These are phyloP conservation scores for Palythoa heliodiscus DNA, from an alignment of 92 coral and sea anemone species.

Conservation along the genomic window DNA sequence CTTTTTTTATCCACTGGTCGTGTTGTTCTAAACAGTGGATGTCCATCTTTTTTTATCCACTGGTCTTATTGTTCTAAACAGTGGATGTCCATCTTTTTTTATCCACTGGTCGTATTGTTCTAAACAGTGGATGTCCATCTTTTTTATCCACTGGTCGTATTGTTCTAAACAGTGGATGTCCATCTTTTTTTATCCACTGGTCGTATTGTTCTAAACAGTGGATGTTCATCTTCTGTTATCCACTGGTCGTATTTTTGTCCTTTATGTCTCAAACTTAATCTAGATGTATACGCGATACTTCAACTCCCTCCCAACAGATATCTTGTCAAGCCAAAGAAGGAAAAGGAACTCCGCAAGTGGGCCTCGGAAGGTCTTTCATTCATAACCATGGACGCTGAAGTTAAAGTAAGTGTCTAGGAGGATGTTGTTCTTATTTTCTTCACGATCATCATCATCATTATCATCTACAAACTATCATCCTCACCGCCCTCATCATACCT, in stretches of 20 bases:
- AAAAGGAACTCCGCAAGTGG: conserved; percentile 91
- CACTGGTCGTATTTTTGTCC: no score
- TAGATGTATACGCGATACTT: not conserved
- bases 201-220: not conserved
- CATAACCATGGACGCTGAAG: conserved; percentile 94
- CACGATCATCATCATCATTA: no score
- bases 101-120: no score
- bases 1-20: no score
- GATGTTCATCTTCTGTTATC: not conserved
- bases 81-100: no score
- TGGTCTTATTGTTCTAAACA: no score
- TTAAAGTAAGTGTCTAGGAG: conserved; percentile 62
- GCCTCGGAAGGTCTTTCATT: conserved; percentile 94
- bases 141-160: no score
- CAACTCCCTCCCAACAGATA: conserved; percentile 50
- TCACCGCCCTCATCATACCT: no score
- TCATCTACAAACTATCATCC: no score
- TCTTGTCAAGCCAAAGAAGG: conserved; percentile 78
- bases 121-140: not conserved
- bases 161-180: not conserved
- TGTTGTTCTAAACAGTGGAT: no score
- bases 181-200: no score
- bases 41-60: not conserved
- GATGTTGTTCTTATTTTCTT: not conserved
- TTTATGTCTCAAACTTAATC: not conserved